Evolutionary conservation across 2,113 vertebrate genomes (phyloP).

Genomic region (Clarias batrachus): DNA sequence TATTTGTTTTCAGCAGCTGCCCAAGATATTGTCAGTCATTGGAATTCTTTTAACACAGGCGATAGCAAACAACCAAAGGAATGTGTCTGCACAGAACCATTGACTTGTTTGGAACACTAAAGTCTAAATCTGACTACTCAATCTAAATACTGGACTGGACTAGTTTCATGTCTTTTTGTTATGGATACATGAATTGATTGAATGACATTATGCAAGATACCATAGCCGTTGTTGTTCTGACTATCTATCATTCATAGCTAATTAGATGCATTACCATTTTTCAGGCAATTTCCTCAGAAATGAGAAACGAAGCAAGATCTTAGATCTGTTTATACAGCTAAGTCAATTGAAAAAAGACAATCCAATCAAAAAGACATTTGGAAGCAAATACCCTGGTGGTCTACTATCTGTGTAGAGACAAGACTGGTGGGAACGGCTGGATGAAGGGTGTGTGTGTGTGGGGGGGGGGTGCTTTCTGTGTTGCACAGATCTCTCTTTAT

Average conservation of each 20-base stretch:
- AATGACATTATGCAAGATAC: constrained; percentile 9
- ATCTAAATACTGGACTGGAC: background rate
- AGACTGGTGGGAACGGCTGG: constrained; percentile 36
- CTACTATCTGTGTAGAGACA: constrained; percentile 34
- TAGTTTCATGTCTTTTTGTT: background rate
- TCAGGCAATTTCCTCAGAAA: constrained; percentile 3
- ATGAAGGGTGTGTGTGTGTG: constrained; percentile 12
- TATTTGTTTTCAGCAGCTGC: background rate
- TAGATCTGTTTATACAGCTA: constrained; percentile 20
- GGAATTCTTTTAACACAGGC: background rate
- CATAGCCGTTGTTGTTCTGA: background rate
- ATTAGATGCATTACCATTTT: constrained; percentile 11
- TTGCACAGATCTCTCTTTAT: constrained; percentile 98
- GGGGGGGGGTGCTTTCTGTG: constrained; percentile 64
- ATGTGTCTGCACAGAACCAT: background rate
- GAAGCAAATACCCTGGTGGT: constrained; percentile 29
- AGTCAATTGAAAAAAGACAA: constrained; percentile 19
- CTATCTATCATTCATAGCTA: constrained; percentile 10
- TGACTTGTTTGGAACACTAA: background rate
- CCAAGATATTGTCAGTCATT: background rate
- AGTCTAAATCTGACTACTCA: background rate
- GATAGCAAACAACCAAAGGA: background rate
- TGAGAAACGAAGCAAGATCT: constrained; percentile 10
- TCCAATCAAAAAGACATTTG: constrained; percentile 35
- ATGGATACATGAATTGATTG: background rate